Conservation (phyloP, 2,113 vertebrate species). For the Felis catus region DNA sequence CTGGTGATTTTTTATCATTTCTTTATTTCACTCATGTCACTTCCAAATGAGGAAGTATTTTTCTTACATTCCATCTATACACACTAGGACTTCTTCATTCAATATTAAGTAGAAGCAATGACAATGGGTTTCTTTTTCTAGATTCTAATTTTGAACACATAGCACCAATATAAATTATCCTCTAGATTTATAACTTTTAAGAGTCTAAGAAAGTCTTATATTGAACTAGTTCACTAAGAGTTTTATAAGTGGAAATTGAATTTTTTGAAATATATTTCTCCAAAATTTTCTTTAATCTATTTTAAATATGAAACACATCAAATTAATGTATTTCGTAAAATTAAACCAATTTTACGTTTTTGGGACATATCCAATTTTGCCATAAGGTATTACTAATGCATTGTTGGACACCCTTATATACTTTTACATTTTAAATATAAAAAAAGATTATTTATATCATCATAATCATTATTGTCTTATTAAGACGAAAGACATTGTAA, state of each 20-base stretch:
- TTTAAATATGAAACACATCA: background rate
- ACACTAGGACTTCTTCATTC: background rate
- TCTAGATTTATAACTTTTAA: background rate
- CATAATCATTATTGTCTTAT: background rate
- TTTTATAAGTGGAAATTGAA: background rate
- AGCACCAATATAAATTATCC: background rate
- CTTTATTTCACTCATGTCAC: background rate
- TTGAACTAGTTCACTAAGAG: background rate
- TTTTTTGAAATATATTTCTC: background rate
- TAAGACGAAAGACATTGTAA: background rate
- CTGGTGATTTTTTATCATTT: background rate
- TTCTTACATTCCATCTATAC: background rate
- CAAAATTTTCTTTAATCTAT: background rate
- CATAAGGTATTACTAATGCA: background rate
- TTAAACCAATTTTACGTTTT: background rate
- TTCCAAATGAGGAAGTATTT: background rate
- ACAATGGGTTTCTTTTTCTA: background rate
- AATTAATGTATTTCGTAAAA: background rate
- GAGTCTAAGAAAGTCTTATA: background rate
- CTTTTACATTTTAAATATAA: background rate
- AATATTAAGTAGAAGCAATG: background rate
- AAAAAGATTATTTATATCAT: background rate
- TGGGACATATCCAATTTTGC: background rate
- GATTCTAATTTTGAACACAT: background rate
- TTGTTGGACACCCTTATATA: background rate